Evolutionary conservation across 2,888 invertebrate species (phyloP).

Genomic region (Zygothrica quintamaculata): DNA sequence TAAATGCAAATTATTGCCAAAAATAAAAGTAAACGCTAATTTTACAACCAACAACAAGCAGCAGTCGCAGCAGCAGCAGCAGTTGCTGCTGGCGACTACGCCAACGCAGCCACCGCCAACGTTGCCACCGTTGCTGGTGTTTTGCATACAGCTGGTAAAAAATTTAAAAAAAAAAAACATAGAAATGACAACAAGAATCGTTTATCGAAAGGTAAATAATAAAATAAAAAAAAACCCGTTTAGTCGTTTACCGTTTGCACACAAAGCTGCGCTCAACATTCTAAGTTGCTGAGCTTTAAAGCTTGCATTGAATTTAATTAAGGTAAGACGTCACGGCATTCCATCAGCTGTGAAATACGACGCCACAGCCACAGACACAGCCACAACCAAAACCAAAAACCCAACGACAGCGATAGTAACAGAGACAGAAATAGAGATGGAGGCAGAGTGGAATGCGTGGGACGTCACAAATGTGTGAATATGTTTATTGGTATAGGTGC

Average conservation of each 20-base stretch:
- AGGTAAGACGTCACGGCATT: conserved; percentile 21
- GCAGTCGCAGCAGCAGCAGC: conserved; percentile 16
- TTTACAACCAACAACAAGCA: conserved; percentile 55
- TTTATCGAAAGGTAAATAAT: conserved; percentile 3
- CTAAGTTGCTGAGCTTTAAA: conserved; percentile 18
- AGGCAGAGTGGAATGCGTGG: conserved; percentile 33
- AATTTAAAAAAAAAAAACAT: conserved; percentile 31
- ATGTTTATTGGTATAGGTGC: background rate
- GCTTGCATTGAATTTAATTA: conserved; percentile 20
- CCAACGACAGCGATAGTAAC: no score
- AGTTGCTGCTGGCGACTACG: no score
- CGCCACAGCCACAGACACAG: conserved; percentile 7
- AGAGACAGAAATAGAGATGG: no score
- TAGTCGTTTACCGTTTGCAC: background rate
- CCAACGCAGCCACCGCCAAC: conserved; percentile 21
- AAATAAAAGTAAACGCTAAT: conserved; percentile 26
- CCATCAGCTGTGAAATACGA: conserved; percentile 10
- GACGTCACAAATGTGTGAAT: conserved; percentile 41
- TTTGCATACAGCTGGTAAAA: conserved; percentile 42
- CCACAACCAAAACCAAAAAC: no score
- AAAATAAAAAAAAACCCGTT: conserved; percentile 50
- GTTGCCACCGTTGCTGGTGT: no score
- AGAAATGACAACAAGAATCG: background rate
- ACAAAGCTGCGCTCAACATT: conserved; percentile 11
- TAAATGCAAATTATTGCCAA: conserved; percentile 16